Conservation (phyloP, 2,113 vertebrate genomes). For the Cryptomyrus ogoouensis region DNA sequence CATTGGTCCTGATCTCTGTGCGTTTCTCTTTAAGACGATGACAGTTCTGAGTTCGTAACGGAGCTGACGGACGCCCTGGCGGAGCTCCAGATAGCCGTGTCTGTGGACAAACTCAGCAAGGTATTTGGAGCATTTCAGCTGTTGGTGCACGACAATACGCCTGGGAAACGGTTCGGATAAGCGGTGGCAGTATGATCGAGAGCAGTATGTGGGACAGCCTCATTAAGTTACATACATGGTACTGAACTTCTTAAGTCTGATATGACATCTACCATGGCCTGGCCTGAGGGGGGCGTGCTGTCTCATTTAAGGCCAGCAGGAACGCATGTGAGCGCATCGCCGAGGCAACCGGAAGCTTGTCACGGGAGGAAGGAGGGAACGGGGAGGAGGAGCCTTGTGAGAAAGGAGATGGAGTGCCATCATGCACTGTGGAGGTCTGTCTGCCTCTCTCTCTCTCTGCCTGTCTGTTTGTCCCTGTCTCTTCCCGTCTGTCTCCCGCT, state of each 20-base stretch:
- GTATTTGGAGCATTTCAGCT: constrained; percentile 46
- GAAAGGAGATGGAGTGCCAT: background rate
- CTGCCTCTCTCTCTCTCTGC: too few relatives aligned
- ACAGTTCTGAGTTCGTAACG: constrained; percentile 71
- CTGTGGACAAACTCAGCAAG: constrained; percentile 69
- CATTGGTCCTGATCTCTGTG: background rate
- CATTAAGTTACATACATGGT: background rate
- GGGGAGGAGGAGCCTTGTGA: constrained; percentile 19
- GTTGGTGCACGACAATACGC: background rate
- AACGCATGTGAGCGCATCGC: constrained; percentile 39
- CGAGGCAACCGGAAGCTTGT: constrained; percentile 22
- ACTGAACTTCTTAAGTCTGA: background rate
- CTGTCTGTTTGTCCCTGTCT: background rate
- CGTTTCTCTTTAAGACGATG: constrained; percentile 54
- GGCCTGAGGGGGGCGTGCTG: background rate
- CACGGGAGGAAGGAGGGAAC: constrained; percentile 24
- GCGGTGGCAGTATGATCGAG: background rate
- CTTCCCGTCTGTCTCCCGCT: too few relatives aligned
- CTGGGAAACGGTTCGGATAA: background rate
- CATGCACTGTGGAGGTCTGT: constrained; percentile 48
- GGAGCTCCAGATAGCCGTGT: constrained; percentile 65
- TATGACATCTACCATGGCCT: background rate
- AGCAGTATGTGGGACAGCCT: background rate
- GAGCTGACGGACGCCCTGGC: constrained; percentile 73
- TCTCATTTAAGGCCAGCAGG: constrained; percentile 50